Percentiles rank a stretch among this genome's conserved stretches.
Conservation (phyloP, 2,797 vertebrate genomes). For the Loriculus beryllinus region DNA sequence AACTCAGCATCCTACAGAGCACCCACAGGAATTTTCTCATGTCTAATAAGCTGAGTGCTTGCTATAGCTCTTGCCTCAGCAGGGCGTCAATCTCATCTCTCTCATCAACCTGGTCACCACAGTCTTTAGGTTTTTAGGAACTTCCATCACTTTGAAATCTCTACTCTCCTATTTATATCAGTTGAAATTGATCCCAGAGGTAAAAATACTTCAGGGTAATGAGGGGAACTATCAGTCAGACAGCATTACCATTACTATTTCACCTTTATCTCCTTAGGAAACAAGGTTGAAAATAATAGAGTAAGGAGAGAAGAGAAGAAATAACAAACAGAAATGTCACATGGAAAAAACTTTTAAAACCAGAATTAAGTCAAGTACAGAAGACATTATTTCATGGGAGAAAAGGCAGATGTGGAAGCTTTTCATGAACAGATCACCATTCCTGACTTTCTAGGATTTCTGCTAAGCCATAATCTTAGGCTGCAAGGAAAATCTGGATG, state of each 20-base stretch:
- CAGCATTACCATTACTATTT: not conserved
- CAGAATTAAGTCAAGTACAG: not conserved
- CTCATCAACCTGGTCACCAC: not conserved
- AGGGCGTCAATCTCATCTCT: not conserved
- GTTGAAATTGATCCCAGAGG: not conserved
- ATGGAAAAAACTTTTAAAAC: not conserved
- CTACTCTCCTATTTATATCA: not conserved
- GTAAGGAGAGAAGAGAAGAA: not conserved
- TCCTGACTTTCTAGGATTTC: slow-evolving; percentile 32
- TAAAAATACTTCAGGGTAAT: not conserved
- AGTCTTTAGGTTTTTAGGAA: not conserved
- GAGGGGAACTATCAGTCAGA: not conserved
- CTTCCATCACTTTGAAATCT: not conserved
- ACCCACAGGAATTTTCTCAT: not conserved
- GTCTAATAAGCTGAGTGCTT: not conserved
- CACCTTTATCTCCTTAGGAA: not conserved
- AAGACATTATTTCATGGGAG: not conserved
- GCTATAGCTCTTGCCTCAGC: not conserved
- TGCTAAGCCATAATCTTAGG: not conserved
- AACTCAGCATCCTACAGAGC: not conserved
- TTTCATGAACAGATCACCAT: not conserved
- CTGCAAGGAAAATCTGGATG: slow-evolving; percentile 25
- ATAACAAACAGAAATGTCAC: not conserved
- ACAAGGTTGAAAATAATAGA: not conserved
- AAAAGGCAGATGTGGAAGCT: not conserved